phyloP scores from a whole-genome alignment of 1,140 invertebrate genomes.

The Calephelis virginiensis region DNA sequence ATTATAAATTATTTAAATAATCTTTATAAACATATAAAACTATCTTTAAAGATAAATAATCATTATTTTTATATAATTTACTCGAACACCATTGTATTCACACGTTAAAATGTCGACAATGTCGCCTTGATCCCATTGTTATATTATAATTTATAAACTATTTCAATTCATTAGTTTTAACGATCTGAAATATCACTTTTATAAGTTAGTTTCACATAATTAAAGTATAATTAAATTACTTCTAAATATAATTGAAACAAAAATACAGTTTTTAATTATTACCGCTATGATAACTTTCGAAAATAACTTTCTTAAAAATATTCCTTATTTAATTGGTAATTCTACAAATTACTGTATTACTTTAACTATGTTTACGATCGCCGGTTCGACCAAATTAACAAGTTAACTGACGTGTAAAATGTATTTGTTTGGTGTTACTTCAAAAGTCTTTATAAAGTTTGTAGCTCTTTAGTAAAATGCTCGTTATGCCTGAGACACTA shows the following conservation, averaged over 20 bases:
- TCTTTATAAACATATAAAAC: slow-evolving; percentile 3
- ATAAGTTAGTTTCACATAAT: slow-evolving; percentile 11
- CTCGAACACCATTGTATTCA: slow-evolving; percentile 21
- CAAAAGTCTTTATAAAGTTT: slow-evolving; percentile 19
- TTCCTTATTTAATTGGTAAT: slow-evolving; percentile 4
- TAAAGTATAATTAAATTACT: slow-evolving; percentile 17
- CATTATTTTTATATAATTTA: slow-evolving; percentile 49
- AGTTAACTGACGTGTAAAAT: background rate
- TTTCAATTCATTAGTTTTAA: slow-evolving; percentile 15
- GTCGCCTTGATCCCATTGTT: slow-evolving; percentile 9
- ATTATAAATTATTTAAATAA: no score
- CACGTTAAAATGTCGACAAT: slow-evolving; percentile 3
- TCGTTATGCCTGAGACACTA: no score
- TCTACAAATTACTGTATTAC: background rate
- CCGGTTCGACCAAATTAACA: background rate
- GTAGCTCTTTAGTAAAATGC: slow-evolving; percentile 16
- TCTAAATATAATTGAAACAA: slow-evolving; percentile 10
- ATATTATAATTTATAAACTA: slow-evolving; percentile 16
- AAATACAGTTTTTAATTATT: slow-evolving; percentile 11
- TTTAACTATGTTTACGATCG: background rate
- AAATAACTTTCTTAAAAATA: slow-evolving; percentile 12
- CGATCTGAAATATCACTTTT: slow-evolving; percentile 10
- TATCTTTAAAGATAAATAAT: slow-evolving; percentile 51
- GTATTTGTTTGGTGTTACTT: slow-evolving; percentile 33
- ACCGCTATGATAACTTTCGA: slow-evolving; percentile 3